Evolutionary conservation across 2,888 invertebrate genomes (phyloP).

Genomic region (Oligia latruncula): DNA sequence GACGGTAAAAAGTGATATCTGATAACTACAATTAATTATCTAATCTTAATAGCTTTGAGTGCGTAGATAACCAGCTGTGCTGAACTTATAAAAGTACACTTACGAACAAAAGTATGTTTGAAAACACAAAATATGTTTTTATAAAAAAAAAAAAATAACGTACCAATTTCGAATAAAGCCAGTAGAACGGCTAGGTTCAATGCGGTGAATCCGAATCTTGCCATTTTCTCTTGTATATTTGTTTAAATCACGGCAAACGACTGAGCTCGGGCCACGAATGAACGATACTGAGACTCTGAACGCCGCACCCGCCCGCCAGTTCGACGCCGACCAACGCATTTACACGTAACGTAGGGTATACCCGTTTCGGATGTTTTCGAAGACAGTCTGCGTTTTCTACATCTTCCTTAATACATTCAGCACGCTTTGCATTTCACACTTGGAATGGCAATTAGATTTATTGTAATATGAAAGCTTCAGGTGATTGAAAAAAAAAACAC

Average conservation of each 20-base stretch:
- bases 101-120: conserved; percentile 39
- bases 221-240: conserved; percentile 75
- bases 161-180: conserved; percentile 84
- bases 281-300: conserved; percentile 77
- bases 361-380: conserved; percentile 28
- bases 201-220: conserved; percentile 76
- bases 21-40: conserved; percentile 16
- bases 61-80: conserved; percentile 33
- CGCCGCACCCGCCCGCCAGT: conserved; percentile 75
- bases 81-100: conserved; percentile 55
- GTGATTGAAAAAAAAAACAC: neutral
- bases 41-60: conserved; percentile 53
- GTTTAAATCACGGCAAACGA: conserved; percentile 67
- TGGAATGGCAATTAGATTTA: neutral
- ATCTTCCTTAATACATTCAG: conserved; percentile 2
- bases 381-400: conserved; percentile 46
- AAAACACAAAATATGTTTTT: conserved; percentile 19
- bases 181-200: conserved; percentile 80
- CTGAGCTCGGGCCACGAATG: conserved; percentile 73
- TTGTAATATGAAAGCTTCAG: neutral
- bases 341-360: conserved; percentile 76
- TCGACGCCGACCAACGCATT: conserved; percentile 83
- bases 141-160: conserved; percentile 60
- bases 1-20: conserved; percentile 15
- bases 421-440: neutral